Base-by-base conservation (phyloP, 2,888 invertebrate species). In the Drosophila vallismaia region DNA sequence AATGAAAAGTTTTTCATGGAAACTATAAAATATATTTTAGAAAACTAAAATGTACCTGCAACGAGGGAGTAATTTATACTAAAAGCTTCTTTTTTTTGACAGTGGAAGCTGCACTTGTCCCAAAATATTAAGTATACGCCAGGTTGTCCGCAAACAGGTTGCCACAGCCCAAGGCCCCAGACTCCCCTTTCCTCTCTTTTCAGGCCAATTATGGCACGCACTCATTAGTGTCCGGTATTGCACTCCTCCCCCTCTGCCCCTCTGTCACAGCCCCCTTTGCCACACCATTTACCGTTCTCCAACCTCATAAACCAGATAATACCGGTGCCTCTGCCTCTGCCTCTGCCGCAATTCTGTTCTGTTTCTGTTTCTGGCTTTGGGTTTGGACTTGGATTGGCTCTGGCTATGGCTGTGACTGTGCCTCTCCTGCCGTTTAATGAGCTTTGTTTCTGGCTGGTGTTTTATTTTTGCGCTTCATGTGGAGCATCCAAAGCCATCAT, bases 221-320 rank as follows among this genome's bases (percentile, higher is more conserved):
- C 73, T 77, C 69, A 76, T 76, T 76, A 74, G 62, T 63, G 64
- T 42, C 33, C 44, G 14, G 44, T 26, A 33, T 46, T 55, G 46
- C 24, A 45, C 0, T 45, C 5, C 49, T 14, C 38, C 12, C 12
- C 50, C 40, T 8, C 12, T 33, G 14, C 24, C 46, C 29, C 29
- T 42, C 14, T 48, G 28, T 44, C 28, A 19, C 19, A 19, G 24
- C 50, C 54, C 36, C 58, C 63, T 28, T 3, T 19, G 19, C 19
- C 19, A 19, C 28, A 28, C 6, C 4, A 46, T 77, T 81, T 84
- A 84, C 84, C 76, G 82, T 82, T 81, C 69, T 26, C 46, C 73
- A 80, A 78, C 75, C 84, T 82, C 73, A 73, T 79, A 79, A 77
- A 70, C 77, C 72, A 76, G 79, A 74, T 83, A 75, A 72, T 74